Evolutionary conservation across 2,888 invertebrate species (phyloP), one percentile per base, ranked within the genome.

Genomic region (Campopleginae sp.): DNA sequence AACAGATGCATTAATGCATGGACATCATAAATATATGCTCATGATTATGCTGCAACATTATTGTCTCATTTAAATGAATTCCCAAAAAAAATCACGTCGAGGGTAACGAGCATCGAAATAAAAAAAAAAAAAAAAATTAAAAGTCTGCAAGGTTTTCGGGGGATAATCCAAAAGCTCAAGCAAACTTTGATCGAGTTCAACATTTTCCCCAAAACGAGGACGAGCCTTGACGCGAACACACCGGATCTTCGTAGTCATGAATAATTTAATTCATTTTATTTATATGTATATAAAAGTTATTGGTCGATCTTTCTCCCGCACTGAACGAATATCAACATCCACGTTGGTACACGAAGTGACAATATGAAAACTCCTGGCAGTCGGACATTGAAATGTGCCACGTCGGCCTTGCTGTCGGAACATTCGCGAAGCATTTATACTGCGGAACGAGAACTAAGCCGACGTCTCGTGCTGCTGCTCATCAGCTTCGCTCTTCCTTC

Each of bases 361-460:
- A 46, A 70, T n/a, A 70, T 61, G 23, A 31, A 54, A 1, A 68
- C 42, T 19, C 51, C 5, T 27, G 33, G n/a, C n/a, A n/a, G n/a
- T n/a, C n/a, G n/a, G n/a, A n/a, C 23, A 61, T 19, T 38, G n/a
- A 27, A 46, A 31, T 31, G 31, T 31, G 31, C 31, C n/a, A n/a
- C n/a, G n/a, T n/a, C n/a, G n/a, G n/a, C n/a, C 48, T 74, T 61
- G 14, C 74, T 71, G 68, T 75, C 75, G 70, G 75, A 75, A n/a
- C 63, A 54, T 33, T 65, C 48, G 65, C 70, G 23, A 31, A 63
- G 19, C 44, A 63, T 71, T 70, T 71, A 75, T 38, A 82, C 77
- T 78, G 74, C 2, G 48, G 38, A 70, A 74, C 33, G 19, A 4
- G 44, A 12, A 42, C 42, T 23, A 33, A 75, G 27, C 68, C 27